phyloP scores from a whole-genome alignment of 2,888 invertebrate species.

The Teinopalpus imperialis region DNA sequence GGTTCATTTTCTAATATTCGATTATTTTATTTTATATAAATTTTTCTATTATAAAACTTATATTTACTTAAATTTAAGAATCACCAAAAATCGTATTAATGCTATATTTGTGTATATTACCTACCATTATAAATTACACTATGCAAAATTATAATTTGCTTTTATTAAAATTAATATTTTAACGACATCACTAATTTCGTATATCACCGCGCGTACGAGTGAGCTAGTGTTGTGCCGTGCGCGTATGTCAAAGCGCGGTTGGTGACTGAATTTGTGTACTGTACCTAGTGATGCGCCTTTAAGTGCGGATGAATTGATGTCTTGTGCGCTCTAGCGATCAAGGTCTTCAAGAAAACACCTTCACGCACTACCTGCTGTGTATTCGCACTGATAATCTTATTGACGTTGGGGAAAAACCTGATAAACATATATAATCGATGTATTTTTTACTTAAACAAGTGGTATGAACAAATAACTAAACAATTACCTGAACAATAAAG shows the following conservation, averaged over 20 bases:
- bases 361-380: conserved; percentile 32
- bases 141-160: neutral
- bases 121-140: conserved; percentile 15
- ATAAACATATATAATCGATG: neutral
- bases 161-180: conserved; percentile 1
- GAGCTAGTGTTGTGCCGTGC: conserved; percentile 10
- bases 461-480: too few species aligned
- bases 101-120: conserved; percentile 1
- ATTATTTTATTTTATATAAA: too few species aligned
- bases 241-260: conserved; percentile 15
- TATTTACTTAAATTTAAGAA: too few species aligned
- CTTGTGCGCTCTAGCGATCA: conserved; percentile 35
- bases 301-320: conserved; percentile 38
- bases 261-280: conserved; percentile 15
- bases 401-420: conserved; percentile 9
- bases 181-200: conserved; percentile 13
- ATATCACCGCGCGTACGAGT: neutral
- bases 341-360: conserved; percentile 33
- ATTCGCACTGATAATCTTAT: conserved; percentile 12
- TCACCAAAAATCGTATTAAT: conserved; percentile 4
- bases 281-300: conserved; percentile 29
- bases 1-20: too few species aligned
- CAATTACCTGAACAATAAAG: too few species aligned
- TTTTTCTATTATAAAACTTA: too few species aligned
- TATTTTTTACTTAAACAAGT: neutral